Conservation (phyloP, 2,113 vertebrate species). For the Charina bottae region DNA sequence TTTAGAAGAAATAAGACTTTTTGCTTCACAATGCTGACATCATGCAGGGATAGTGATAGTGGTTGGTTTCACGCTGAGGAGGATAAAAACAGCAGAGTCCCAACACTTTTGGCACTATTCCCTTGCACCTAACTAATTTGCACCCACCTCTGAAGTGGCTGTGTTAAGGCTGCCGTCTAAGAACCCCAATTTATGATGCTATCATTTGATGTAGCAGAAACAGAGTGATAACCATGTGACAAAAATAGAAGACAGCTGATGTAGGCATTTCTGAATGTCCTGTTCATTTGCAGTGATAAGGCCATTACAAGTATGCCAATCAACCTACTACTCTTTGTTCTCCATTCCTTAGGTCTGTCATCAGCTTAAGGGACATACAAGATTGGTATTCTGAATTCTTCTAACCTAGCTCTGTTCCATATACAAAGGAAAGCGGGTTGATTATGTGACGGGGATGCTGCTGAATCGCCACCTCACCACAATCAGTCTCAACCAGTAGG, state of each 20-base stretch:
- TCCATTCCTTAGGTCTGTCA: not conserved
- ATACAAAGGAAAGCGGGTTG: not conserved
- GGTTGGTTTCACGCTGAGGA: not conserved
- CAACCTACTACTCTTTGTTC: not conserved
- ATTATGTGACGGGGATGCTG: not conserved
- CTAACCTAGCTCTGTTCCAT: not conserved
- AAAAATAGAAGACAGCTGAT: not conserved
- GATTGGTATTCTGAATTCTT: not conserved
- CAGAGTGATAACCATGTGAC: not conserved
- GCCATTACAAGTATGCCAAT: not conserved
- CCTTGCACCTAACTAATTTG: not conserved
- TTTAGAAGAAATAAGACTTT: not conserved
- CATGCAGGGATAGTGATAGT: not conserved
- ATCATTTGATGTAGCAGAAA: not conserved
- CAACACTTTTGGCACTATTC: not conserved
- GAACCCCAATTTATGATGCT: not conserved
- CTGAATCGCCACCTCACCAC: not conserved
- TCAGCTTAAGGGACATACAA: not conserved
- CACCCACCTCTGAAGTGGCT: not conserved
- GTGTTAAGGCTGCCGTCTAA: not conserved
- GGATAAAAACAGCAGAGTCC: not conserved
- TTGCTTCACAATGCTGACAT: not conserved
- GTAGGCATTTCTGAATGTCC: not conserved
- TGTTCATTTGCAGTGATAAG: not conserved
- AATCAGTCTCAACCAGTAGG: not conserved